Evolutionary conservation across 2,113 vertebrate genomes (phyloP), one percentile per base, ranked within the genome.

Genomic region (Protomyctophum bolini): DNA sequence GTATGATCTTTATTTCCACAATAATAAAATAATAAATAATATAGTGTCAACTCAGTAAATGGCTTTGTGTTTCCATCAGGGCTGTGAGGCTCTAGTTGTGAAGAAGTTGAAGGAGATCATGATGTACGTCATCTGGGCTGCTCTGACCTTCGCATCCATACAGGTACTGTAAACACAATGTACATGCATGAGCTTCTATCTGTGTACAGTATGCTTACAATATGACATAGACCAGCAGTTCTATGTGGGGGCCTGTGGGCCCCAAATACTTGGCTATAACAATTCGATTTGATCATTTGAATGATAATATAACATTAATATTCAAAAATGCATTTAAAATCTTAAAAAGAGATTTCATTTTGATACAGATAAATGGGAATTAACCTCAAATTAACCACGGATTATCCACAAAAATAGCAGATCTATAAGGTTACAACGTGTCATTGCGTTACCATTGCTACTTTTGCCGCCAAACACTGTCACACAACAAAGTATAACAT

Each of bases 61-160:
- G 8, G 0, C 21, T 14, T 11, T 46, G 50, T 14, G 49, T 58
- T 3, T 15, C 11, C 29, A 46, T 41, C 75, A 99, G 97, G 97
- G 97, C 0, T 98, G 97, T 84, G 94, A 98, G 83, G 97, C 94
- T 81, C 91, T 98, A 12, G 97, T 99, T 75, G 97, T 98, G 83
- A 97, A 98, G 92, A 98, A 96, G 75, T 91, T 98, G 49, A 97
- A 99, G 66, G 96, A 99, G 83, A 98, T 99, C 68, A 97, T 99
- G 97, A 98, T 98, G 97, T 98, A 97, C 28, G 96, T 99, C 66
- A 98, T 99, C 87, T 98, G 95, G 96, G 96, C 97, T 47, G 97
- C 97, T 0, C 81, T 99, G 84, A 97, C 95, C 0, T 99, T 98
- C 87, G 96, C 97, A 74, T 94, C 95, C 21, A 96, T 98, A 91